Evolutionary conservation across 2,113 vertebrate species (phyloP), one percentile per base, ranked within the genome.

Genomic region (Capreolus pygargus): DNA sequence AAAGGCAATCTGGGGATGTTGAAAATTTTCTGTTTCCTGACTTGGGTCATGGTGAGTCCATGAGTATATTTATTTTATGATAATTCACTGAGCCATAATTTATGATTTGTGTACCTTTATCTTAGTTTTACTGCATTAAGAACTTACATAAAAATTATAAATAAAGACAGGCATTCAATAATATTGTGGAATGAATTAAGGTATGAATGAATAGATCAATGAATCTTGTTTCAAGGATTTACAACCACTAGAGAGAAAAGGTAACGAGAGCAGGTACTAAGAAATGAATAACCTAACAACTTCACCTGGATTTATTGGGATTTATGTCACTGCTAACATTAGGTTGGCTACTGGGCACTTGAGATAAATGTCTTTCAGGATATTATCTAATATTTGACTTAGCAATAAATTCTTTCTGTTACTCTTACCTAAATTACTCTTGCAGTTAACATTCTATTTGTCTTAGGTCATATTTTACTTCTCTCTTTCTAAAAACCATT

Each of bases 161-260:
- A 95, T 96, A 97, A 97, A 90, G 91, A 89, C 67, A 89, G 82
- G 55, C 50, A 95, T 86, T 94, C 67, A 64, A 89, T 97, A 97
- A 95, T 95, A 93, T 94, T 97, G 76, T 91, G 88, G 93, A 88
- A 97, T 94, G 78, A 97, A 97, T 97, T 97, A 97, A 89, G 95
- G 45, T 92, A 96, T 36, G 43, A 95, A 87, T 61, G 88, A 95
- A 85, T 55, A 94, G 78, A 96, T 97, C 94, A 61, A 86, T 98
- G 93, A 97, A 93, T 97, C 97, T 97, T 95, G 89, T 96, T 98
- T 97, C 57, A 91, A 89, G 67, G 43, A 97, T 97, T 98, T 98
- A 97, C 61, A 84, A 78, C 67, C 91, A 92, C 91, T 85, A 54
- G 78, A 95, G 88, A 96, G 85, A 95, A 93, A 96, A 92, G 82